Conservation (phyloP, 1,140 invertebrate species). For the Aphaenogaster rudis region DNA sequence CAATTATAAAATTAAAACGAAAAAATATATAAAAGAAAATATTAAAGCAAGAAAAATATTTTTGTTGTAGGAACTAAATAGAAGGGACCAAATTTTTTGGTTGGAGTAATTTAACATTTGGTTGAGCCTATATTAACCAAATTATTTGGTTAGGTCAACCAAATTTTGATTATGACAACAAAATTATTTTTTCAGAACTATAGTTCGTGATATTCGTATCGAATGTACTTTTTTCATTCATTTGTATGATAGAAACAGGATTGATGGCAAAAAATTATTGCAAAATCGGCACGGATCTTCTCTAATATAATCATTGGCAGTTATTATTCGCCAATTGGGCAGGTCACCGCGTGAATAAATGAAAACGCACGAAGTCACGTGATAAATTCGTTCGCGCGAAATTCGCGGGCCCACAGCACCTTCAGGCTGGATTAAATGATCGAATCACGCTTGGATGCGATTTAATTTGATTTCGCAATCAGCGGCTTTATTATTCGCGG, state of each 20-base stretch:
- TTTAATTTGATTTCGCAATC: constrained; percentile 63
- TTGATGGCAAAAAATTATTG: background rate
- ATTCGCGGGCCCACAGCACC: background rate
- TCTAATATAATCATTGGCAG: background rate
- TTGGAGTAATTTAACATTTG: too few relatives aligned
- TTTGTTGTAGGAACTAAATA: too few relatives aligned
- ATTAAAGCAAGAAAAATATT: too few relatives aligned
- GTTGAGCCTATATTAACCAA: too few relatives aligned
- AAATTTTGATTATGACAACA: too few relatives aligned
- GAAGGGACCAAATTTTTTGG: too few relatives aligned
- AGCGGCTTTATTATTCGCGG: constrained; percentile 55
- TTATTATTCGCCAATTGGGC: constrained; percentile 10
- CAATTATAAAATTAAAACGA: too few relatives aligned
- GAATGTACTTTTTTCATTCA: background rate
- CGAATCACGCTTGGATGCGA: constrained; percentile 13
- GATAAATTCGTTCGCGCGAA: constrained; percentile 35
- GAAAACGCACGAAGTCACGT: constrained; percentile 36
- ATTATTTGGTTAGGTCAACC: too few relatives aligned
- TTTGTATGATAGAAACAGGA: background rate
- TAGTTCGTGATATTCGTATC: background rate
- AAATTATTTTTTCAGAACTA: too few relatives aligned
- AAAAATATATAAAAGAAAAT: too few relatives aligned
- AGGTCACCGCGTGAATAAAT: background rate
- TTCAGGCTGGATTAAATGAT: constrained; percentile 50
- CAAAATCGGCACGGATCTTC: background rate